Percentiles rank a stretch among this genome's conserved stretches.
Conservation (phyloP, 2,888 invertebrate species). For the Thereva nobilitata region DNA sequence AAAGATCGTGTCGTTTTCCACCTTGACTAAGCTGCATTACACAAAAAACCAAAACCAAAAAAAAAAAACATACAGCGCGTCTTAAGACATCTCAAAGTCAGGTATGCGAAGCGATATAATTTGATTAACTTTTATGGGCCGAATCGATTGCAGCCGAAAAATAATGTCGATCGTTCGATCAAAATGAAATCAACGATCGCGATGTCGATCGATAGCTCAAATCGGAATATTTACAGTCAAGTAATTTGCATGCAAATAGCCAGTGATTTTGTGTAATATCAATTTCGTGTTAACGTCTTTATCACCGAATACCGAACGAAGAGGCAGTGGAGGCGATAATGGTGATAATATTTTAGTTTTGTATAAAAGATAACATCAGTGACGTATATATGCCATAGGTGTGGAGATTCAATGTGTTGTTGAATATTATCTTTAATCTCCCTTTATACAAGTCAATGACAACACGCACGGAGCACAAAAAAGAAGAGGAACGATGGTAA, state of each 20-base stretch:
- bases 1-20: not conserved
- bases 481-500: slow-evolving; percentile 14
- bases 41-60: not conserved
- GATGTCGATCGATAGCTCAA: slow-evolving; percentile 24
- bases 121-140: slow-evolving; percentile 30
- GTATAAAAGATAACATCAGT: slow-evolving; percentile 24
- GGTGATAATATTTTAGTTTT: slow-evolving; percentile 28
- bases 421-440: slow-evolving; percentile 6
- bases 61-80: too few species aligned
- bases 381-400: slow-evolving; percentile 5
- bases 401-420: not conserved
- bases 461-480: not conserved
- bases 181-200: slow-evolving; percentile 19
- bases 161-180: slow-evolving; percentile 27
- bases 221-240: slow-evolving; percentile 30
- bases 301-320: slow-evolving; percentile 12
- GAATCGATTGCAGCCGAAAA: slow-evolving; percentile 21
- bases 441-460: slow-evolving; percentile 22
- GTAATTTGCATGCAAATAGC: slow-evolving; percentile 40
- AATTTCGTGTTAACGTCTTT: slow-evolving; percentile 38
- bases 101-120: slow-evolving; percentile 20
- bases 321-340: slow-evolving; percentile 31
- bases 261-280: slow-evolving; percentile 39
- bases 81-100: too few species aligned
- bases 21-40: not conserved